These are phyloP conservation scores for Campylomormyrus tamandua DNA, from an alignment of 2,113 vertebrate genomes.

Conservation along the genomic window DNA sequence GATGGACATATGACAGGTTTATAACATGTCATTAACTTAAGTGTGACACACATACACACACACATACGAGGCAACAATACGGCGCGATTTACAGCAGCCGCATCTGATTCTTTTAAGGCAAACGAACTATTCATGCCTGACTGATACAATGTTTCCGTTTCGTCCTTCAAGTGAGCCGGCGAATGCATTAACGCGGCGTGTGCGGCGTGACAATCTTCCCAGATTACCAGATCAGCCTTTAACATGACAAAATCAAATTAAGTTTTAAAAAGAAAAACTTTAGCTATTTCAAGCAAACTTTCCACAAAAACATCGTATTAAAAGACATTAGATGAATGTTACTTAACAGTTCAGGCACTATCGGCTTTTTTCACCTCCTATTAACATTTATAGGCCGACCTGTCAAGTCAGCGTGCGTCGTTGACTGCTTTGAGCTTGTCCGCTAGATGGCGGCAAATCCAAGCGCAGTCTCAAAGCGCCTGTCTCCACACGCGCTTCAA, in stretches of 20 bases:
- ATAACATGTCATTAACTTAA: background rate
- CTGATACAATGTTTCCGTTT: background rate
- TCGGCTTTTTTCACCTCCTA: background rate
- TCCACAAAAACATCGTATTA: background rate
- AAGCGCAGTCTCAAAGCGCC: background rate
- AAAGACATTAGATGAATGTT: background rate
- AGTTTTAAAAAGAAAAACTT: background rate
- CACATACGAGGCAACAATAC: background rate
- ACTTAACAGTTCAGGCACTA: background rate
- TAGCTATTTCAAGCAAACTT: background rate
- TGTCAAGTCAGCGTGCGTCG: background rate
- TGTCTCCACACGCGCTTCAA: background rate
- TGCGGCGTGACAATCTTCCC: background rate
- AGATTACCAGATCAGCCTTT: background rate
- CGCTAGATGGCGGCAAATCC: conserved; percentile 3
- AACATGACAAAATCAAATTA: background rate
- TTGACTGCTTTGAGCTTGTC: background rate
- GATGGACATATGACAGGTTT: background rate
- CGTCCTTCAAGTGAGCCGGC: background rate
- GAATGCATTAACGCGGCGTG: background rate
- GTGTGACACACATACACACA: background rate
- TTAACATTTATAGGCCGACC: background rate
- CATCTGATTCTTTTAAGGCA: background rate
- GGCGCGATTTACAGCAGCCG: background rate
- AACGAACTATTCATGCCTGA: background rate